phyloP scores from a whole-genome alignment of 2,113 vertebrate genomes.

The Grantiella picta region DNA sequence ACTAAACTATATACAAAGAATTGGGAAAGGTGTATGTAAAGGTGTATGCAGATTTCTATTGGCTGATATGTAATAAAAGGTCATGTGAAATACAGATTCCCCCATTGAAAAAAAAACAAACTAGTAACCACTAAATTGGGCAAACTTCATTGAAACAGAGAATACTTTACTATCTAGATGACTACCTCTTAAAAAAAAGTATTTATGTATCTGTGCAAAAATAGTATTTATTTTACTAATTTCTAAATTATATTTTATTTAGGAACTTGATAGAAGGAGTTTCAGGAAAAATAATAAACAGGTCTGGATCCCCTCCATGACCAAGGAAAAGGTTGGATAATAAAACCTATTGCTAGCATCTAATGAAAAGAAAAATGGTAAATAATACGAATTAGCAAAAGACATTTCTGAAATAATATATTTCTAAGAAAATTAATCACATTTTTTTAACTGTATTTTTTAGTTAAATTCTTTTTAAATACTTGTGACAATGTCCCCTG shows the following conservation, averaged over 20 bases:
- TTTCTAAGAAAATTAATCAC: not conserved
- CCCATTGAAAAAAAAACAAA: not conserved
- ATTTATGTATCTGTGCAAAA: not conserved
- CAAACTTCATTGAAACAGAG: not conserved
- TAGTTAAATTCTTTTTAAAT: not conserved
- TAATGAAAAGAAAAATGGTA: not conserved
- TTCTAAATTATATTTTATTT: not conserved
- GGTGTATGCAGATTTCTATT: not conserved
- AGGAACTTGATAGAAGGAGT: not conserved
- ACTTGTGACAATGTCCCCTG: not conserved
- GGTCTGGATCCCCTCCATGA: not conserved
- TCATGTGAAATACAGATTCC: not conserved
- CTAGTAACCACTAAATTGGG: not conserved
- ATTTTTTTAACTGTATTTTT: not conserved
- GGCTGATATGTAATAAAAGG: not conserved
- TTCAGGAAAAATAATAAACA: not conserved
- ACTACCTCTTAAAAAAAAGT: not conserved
- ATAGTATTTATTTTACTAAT: not conserved
- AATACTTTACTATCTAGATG: not conserved
- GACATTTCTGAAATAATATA: not conserved
- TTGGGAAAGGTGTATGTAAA: not conserved
- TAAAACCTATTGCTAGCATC: not conserved
- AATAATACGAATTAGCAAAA: not conserved
- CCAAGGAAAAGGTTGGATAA: not conserved
- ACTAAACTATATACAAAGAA: not conserved